Conservation (phyloP, 2,888 invertebrate species). For the Steinernema scapterisci region DNA sequence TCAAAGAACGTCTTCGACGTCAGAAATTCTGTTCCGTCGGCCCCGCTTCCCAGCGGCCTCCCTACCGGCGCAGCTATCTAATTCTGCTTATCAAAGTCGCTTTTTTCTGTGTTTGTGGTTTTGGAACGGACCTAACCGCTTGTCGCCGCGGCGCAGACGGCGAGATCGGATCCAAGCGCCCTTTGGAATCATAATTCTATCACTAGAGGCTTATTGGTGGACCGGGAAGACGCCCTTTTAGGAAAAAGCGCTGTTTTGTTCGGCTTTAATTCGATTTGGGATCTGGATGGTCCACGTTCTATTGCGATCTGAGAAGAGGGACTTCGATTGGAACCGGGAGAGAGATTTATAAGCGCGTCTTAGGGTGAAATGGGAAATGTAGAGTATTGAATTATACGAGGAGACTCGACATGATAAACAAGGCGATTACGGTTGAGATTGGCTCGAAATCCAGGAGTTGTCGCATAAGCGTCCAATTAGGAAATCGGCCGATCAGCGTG, state of each 20-base stretch:
- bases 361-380: too few species aligned
- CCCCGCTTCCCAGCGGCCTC: neutral
- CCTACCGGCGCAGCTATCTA: too few species aligned
- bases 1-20: constrained; percentile 2
- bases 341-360: too few species aligned
- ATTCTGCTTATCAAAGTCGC: neutral
- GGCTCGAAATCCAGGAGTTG: too few species aligned
- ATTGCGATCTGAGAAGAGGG: too few species aligned
- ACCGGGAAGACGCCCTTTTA: neutral
- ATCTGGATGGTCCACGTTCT: neutral
- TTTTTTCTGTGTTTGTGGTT: constrained; percentile 19
- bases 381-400: too few species aligned
- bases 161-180: neutral
- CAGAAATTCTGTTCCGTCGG: neutral
- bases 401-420: too few species aligned
- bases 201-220: neutral
- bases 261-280: constrained; percentile 1
- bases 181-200: neutral
- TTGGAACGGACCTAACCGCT: neutral
- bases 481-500: too few species aligned
- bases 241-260: neutral
- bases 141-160: neutral
- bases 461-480: too few species aligned
- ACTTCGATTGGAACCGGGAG: too few species aligned
- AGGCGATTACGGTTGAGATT: too few species aligned